phyloP scores from a whole-genome alignment of 2,797 vertebrate genomes.

The Sparus aurata region DNA sequence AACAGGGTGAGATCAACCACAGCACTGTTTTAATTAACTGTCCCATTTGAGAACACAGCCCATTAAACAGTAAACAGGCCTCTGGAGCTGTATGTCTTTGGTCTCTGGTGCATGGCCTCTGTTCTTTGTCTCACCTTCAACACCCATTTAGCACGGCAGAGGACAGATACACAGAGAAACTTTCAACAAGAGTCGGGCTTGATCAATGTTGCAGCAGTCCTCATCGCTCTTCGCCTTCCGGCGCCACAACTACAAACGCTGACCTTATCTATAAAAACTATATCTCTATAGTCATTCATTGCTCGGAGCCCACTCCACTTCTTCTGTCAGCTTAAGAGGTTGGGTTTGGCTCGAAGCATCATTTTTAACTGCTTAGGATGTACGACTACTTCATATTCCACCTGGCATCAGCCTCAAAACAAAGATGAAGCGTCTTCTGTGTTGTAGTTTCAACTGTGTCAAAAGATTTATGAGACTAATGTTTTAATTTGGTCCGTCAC shows the following conservation, averaged over 20 bases:
- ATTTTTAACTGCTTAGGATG: constrained; percentile 33
- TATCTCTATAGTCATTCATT: constrained; percentile 31
- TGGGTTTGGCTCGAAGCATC: constrained; percentile 23
- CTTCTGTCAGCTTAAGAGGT: constrained; percentile 29
- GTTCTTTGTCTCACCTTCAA: constrained; percentile 52
- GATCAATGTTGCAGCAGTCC: constrained; percentile 44
- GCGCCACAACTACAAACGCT: constrained; percentile 36
- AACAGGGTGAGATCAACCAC: constrained; percentile 40
- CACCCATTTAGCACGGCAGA: constrained; percentile 28
- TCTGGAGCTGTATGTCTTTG: constrained; percentile 43
- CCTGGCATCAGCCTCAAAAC: constrained; percentile 12
- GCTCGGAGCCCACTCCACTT: constrained; percentile 30
- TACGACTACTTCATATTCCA: constrained; percentile 36
- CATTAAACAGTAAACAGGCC: constrained; percentile 65
- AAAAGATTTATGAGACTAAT: constrained; percentile 7
- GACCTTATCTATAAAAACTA: constrained; percentile 62
- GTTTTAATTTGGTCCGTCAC: neutral
- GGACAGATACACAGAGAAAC: constrained; percentile 10
- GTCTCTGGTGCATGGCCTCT: constrained; percentile 29
- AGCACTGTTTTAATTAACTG: constrained; percentile 61
- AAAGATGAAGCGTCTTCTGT: constrained; percentile 22
- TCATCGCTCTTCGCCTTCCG: constrained; percentile 39
- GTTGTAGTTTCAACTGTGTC: constrained; percentile 7
- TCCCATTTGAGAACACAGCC: constrained; percentile 58
- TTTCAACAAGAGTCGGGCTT: constrained; percentile 22